Conservation (phyloP, 2,888 invertebrate genomes). For the Caradrina clavipalpis region DNA sequence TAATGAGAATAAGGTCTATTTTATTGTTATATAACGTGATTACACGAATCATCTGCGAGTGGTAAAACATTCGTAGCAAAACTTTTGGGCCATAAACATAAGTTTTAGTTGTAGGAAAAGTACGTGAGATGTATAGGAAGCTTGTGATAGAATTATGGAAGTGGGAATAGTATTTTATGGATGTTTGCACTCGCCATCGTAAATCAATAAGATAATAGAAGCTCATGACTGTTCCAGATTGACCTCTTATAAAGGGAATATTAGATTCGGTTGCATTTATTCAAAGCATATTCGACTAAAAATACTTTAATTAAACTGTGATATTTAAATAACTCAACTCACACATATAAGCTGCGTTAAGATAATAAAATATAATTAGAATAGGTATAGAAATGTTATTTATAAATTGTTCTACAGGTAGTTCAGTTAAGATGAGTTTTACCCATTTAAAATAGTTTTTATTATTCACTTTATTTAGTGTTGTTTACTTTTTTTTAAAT, state of each 20-base stretch:
- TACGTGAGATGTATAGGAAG: constrained; percentile 35
- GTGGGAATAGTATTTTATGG: constrained; percentile 3
- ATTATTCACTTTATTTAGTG: too few species aligned
- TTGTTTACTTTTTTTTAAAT: too few species aligned
- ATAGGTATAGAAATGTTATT: too few species aligned
- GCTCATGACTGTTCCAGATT: not conserved
- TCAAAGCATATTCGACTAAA: too few species aligned
- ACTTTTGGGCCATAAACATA: constrained; percentile 35
- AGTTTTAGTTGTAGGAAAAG: constrained; percentile 32
- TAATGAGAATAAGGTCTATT: not conserved
- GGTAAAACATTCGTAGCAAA: constrained; percentile 22
- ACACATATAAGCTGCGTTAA: too few species aligned
- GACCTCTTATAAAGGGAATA: not conserved
- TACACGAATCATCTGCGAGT: not conserved
- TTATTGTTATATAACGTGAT: not conserved
- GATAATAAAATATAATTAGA: too few species aligned
- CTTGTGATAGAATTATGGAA: not conserved
- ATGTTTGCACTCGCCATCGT: not conserved
- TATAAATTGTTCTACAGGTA: too few species aligned
- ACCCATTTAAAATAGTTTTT: too few species aligned
- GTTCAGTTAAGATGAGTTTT: too few species aligned
- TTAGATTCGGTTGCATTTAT: too few species aligned
- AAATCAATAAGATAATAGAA: not conserved
- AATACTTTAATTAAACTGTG: too few species aligned
- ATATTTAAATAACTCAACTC: too few species aligned